Evolutionary conservation across 2,113 vertebrate species (phyloP).

Genomic region (Caracal caracal): DNA sequence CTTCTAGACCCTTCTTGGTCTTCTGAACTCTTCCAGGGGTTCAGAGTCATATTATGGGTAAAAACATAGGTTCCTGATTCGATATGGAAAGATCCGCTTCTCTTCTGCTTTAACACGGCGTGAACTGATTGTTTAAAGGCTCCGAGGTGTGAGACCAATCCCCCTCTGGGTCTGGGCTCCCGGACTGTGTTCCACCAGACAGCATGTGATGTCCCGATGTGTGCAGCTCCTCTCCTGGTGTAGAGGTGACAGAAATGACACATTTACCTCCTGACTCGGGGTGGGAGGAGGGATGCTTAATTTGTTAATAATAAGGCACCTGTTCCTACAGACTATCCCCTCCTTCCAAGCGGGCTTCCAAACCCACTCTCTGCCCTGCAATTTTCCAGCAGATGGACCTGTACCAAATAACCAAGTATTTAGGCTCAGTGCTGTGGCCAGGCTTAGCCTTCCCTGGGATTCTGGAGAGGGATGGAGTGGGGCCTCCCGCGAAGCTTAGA

Average conservation of each 20-base stretch:
- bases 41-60: not conserved
- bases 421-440: not conserved
- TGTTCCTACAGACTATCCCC: too few species aligned
- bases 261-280: not conserved
- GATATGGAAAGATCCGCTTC: not conserved
- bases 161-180: not conserved
- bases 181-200: too few species aligned
- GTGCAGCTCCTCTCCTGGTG: not conserved
- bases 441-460: not conserved
- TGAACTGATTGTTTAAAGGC: not conserved
- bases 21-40: not conserved
- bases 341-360: not conserved
- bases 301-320: not conserved
- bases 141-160: too few species aligned
- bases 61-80: not conserved
- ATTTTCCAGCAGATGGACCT: too few species aligned
- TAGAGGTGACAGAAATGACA: too few species aligned
- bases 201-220: too few species aligned
- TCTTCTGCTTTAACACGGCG: accelerated
- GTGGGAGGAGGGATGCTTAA: not conserved
- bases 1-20: not conserved
- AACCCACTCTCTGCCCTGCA: not conserved
- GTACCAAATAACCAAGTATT: too few species aligned
- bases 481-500: not conserved
- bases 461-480: not conserved